Base-by-base conservation (phyloP, 2,113 vertebrate genomes). In the Serinus canaria region DNA sequence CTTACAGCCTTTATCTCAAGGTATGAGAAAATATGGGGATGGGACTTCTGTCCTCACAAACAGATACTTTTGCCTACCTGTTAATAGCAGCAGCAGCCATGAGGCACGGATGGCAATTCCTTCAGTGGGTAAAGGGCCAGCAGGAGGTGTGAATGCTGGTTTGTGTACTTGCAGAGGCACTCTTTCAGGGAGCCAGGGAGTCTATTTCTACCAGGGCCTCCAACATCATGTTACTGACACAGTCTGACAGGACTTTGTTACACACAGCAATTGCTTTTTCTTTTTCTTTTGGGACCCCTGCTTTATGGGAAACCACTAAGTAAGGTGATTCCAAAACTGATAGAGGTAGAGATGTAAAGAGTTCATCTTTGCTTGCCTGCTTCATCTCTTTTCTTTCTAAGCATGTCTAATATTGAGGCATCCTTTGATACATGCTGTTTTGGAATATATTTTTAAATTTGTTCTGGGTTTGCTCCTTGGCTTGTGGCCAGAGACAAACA, bases 11-110 rank as follows among this genome's bases (percentile, higher is more conserved):
- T 44, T 35, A 39, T 56, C 28, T 68, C 37, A 30, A 37, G 25
- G 41, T 39, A 21, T 16, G 43, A 66, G 56, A 46, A 81, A 25
- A 55, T n/a, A 58, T 2, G 37, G 37, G 62, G 12, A 43, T 67
- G 23, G 39, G 28, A 35, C 30, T 44, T 58, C n/a, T 74, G 13
- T 55, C 66, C 66, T 84, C 44, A 39, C 15, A 27, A 37, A 50
- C 1, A 56, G 25, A 0, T n/a, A 31, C 21, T 78, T 92, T 59
- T 94, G 69, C 41, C 20, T 60, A 23, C 37, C 44, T 76, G 90
- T 50, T 73, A 89, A 46, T 14, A 78, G 44, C 64, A 84, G 46
- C 31, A 56, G 70, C 0, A 1, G 37, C 72, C 0, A 0, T 62
- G 70, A 83, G 53, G 37, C 31, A 13, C 0, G 3, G 39, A 25